Base-by-base conservation (phyloP, 2,888 invertebrate genomes). In the Malthinus seriepunctatus region DNA sequence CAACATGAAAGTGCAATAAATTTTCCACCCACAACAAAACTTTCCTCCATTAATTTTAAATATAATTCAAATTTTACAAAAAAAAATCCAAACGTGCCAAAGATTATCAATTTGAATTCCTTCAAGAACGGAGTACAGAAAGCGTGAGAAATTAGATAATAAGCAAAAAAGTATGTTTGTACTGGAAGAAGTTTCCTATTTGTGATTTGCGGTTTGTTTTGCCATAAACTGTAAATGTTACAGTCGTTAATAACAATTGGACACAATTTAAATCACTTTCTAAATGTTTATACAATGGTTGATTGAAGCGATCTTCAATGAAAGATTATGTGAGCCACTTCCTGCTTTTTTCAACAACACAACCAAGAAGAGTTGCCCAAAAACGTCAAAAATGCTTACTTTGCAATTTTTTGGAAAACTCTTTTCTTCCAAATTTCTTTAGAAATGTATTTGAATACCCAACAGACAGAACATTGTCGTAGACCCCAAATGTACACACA, bases 61-160 rank as follows among this genome's bases (percentile, higher is more conserved):
- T 15, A 9, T 39, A n/a, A 9, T 15, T 4, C 4, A 15, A 14
- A 9, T n/a, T 39, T 39, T 39, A 15, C 14, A n/a, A 39, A 39
- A 15, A 39, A n/a, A 39, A 39, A 15, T 11, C 23, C 23, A 23
- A 23, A 23, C 39, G 15, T 39, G 39, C 39, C 31, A 5, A 32
- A 51, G 11, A 32, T 52, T 6, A 52, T 33, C 10, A 31, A 14
- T 31, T 50, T 14, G 3, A 12, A 4, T 44, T 52, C 3, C 9
- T 32, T 15, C 34, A 37, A 35, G 37, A 11, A 12, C 23, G 31
- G 44, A 45, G 37, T 32, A 12, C 23, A 34, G 44, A 45, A 32
- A 45, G 44, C 32, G 52, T 34, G 52, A 38, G 46, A 52, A 52
- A 46, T 44, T 44, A 11, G 45, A 37, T 44, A 15, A 39, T 39